phyloP scores from a whole-genome alignment of 2,797 vertebrate species.

The Hippopotamyrus pictus region DNA sequence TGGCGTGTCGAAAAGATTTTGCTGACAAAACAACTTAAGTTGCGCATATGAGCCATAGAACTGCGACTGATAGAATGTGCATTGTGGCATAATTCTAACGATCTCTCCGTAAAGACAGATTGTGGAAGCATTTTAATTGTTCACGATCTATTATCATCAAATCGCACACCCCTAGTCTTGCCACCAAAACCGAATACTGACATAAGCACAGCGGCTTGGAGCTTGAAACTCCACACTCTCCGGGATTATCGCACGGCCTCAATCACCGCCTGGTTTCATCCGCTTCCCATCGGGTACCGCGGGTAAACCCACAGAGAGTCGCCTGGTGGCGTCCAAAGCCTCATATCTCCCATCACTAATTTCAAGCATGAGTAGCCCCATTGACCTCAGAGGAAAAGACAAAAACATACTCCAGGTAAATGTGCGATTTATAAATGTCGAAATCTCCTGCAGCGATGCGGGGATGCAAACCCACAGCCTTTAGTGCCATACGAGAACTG shows the following conservation, averaged over 20 bases:
- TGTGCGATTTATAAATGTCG: background rate
- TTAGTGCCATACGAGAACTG: background rate
- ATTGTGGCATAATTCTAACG: background rate
- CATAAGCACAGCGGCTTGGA: background rate
- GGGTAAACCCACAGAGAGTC: background rate
- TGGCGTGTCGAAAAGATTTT: background rate
- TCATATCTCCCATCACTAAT: background rate
- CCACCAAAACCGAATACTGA: background rate
- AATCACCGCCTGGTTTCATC: background rate
- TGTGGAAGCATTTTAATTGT: background rate
- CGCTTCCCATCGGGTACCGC: background rate
- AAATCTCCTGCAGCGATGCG: background rate
- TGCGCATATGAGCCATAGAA: background rate
- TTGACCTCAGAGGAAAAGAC: background rate
- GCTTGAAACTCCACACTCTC: background rate
- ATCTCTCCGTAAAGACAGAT: background rate
- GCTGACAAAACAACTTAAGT: background rate
- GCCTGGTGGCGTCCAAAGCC: background rate
- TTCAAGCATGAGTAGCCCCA: background rate
- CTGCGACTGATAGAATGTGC: background rate
- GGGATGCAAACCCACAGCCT: background rate
- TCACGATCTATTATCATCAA: background rate
- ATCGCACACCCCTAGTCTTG: background rate
- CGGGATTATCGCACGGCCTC: background rate
- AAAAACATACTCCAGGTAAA: background rate